These are phyloP conservation scores for Elaphurus davidianus DNA, from an alignment of 2,113 vertebrate genomes.

Conservation along the genomic window DNA sequence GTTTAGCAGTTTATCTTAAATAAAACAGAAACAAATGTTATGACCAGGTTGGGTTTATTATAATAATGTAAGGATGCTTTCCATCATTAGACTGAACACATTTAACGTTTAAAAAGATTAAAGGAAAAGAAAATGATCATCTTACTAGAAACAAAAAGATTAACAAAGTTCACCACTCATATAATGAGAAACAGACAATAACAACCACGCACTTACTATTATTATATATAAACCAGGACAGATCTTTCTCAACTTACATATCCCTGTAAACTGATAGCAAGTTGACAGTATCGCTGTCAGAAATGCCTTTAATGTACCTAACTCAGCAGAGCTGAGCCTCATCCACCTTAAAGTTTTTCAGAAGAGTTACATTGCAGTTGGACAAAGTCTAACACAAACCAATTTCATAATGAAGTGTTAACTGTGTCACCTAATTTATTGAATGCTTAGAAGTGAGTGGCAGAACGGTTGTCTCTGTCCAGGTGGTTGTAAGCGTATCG, in stretches of 20 bases:
- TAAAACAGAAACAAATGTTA: neutral
- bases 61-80: neutral
- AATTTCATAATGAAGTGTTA: neutral
- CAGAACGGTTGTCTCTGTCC: neutral
- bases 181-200: neutral
- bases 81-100: neutral
- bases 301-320: neutral
- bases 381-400: neutral
- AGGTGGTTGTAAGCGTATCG: fast-evolving
- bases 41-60: neutral
- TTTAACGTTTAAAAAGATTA: neutral
- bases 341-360: neutral
- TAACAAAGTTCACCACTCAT: neutral
- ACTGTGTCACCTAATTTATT: neutral
- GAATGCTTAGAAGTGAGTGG: neutral
- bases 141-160: neutral
- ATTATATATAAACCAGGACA: neutral
- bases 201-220: neutral
- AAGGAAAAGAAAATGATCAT: neutral
- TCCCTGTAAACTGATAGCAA: neutral
- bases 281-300: neutral
- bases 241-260: neutral
- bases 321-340: neutral
- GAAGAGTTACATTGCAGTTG: neutral
- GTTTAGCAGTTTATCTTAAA: neutral